A percentile compares a stretch with the other conserved stretches of the same genome.
These are phyloP conservation scores for Hermaeophaga mercurialis DNA, from an alignment of 2,888 invertebrate genomes.

Conservation along the genomic window DNA sequence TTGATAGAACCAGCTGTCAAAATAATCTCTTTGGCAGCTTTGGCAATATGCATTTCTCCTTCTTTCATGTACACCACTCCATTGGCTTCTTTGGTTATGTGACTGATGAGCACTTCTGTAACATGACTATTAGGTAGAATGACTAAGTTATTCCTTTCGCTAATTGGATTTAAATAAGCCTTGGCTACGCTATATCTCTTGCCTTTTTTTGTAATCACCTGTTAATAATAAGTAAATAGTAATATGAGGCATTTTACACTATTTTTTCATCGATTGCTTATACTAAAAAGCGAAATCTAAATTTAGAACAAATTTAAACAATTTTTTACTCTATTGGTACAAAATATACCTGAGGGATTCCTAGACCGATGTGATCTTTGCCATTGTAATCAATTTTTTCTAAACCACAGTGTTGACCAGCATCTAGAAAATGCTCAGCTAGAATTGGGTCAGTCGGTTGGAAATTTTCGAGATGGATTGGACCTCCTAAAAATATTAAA, in stretches of 20 bases:
- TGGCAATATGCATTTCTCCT: conserved; percentile 60
- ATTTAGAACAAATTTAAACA: background rate
- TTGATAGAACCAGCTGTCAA: conserved; percentile 77
- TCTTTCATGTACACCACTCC: conserved; percentile 66
- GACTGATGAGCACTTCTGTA: conserved; percentile 64
- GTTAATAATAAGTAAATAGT: background rate
- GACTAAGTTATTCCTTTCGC: conserved; percentile 66
- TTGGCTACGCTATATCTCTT: conserved; percentile 70
- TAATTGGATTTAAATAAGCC: conserved; percentile 67
- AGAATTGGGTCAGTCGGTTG: conserved; percentile 32
- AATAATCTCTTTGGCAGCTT: conserved; percentile 74
- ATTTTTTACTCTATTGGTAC: background rate
- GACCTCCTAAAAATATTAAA: conserved; percentile 56
- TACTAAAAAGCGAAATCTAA: too few species aligned
- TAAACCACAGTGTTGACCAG: conserved; percentile 65
- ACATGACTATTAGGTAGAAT: conserved; percentile 67
- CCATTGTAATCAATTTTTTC: conserved; percentile 68
- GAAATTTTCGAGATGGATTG: conserved; percentile 61
- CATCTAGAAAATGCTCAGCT: conserved; percentile 61
- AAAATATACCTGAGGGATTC: conserved; percentile 59
- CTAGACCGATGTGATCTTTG: conserved; percentile 65
- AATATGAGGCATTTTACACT: too few species aligned
- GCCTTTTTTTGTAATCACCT: conserved; percentile 67
- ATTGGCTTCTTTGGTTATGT: conserved; percentile 64
- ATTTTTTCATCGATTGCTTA: too few species aligned